Percentiles rank a stretch among this genome's conserved stretches.
Conservation (phyloP, 2,797 vertebrate species). For the Pseudochirops corinnae region DNA sequence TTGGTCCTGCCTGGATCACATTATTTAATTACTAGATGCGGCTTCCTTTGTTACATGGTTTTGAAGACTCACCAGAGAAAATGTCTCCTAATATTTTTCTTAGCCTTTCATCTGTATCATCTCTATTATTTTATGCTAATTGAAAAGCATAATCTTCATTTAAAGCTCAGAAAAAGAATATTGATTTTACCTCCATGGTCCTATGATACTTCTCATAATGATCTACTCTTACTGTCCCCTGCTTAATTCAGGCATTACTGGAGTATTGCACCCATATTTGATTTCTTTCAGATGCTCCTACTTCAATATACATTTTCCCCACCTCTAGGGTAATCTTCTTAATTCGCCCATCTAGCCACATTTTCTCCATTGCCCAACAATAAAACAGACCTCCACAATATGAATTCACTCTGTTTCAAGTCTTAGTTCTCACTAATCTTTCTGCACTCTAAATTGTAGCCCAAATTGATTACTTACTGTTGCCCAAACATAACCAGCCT, state of each 20-base stretch:
- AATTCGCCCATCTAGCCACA: neutral
- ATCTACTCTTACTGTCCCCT: neutral
- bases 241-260: neutral
- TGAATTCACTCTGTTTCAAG: neutral
- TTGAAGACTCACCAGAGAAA: neutral
- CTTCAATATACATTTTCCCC: neutral
- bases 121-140: neutral
- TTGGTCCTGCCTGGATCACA: neutral
- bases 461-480: neutral
- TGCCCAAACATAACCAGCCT: neutral
- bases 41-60: neutral
- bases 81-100: conserved; percentile 1
- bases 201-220: neutral
- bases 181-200: neutral
- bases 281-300: neutral
- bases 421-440: neutral
- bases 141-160: neutral
- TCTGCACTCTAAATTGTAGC: neutral
- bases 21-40: conserved; percentile 22
- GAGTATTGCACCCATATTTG: neutral
- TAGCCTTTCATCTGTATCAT: neutral
- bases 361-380: neutral
- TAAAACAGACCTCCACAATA: neutral
- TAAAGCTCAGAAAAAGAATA: neutral
- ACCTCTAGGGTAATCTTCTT: neutral